Percentiles rank a stretch among this genome's conserved stretches.
Evolutionary conservation across 2,888 invertebrate species (phyloP).

Genomic region (Zaprionus lineosus): DNA sequence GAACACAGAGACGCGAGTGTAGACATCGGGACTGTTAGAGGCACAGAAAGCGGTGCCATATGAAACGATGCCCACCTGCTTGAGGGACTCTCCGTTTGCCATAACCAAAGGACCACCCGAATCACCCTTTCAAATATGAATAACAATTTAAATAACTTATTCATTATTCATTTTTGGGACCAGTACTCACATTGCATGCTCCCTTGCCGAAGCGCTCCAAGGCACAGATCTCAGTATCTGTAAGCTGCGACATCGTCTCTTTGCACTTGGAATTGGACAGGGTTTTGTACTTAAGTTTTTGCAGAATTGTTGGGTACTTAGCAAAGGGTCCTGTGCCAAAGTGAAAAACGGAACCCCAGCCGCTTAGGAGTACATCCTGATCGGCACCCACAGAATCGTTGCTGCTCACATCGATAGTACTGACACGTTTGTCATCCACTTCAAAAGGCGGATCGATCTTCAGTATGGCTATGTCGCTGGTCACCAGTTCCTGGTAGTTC

Average conservation of each 20-base stretch:
- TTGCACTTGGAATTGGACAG: slow-evolving; percentile 78
- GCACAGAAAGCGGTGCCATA: slow-evolving; percentile 82
- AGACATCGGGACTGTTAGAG: slow-evolving; percentile 80
- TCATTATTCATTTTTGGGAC: too few relatives aligned
- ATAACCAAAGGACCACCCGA: slow-evolving; percentile 82
- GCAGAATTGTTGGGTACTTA: slow-evolving; percentile 76
- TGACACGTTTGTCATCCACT: slow-evolving; percentile 77
- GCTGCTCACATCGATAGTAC: slow-evolving; percentile 81
- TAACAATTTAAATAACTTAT: rapidly evolving
- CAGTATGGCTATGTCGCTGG: slow-evolving; percentile 81
- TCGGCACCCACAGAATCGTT: slow-evolving; percentile 70
- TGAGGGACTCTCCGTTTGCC: slow-evolving; percentile 67
- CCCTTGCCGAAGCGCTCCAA: slow-evolving; percentile 80
- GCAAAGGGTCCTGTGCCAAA: slow-evolving; percentile 79
- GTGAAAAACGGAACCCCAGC: slow-evolving; percentile 81
- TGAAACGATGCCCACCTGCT: slow-evolving; percentile 82
- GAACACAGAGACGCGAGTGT: slow-evolving; percentile 82
- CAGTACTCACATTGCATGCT: slow-evolving; percentile 81
- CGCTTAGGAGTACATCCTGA: slow-evolving; percentile 74
- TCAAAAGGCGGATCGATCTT: slow-evolving; percentile 76
- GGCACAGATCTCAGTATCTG: slow-evolving; percentile 82
- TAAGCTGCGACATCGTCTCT: slow-evolving; percentile 72
- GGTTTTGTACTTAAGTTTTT: slow-evolving; percentile 77
- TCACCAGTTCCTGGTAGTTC: slow-evolving; percentile 77
- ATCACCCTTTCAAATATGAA: slow-evolving; percentile 74